Base-by-base conservation (phyloP, 2,888 invertebrate species). In the Seladonia tumulorum region DNA sequence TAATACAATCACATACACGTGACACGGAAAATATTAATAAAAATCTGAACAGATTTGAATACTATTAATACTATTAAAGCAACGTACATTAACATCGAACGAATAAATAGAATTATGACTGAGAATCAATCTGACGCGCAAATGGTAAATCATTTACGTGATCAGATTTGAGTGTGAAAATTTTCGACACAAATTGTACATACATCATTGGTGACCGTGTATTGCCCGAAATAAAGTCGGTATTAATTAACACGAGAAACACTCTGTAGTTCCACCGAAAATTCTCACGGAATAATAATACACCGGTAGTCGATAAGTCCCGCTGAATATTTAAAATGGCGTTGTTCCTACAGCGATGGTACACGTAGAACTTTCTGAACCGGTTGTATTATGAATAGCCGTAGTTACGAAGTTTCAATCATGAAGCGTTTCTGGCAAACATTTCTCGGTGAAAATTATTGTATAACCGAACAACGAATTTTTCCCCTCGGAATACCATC, bases 281-380 rank as follows among this genome's bases (percentile, higher is more conserved):
- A 29, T 22, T 60, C 8, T 14, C 7, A 16, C 5, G 29, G 25
- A 70, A 16, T 29, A 29, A 45, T 42, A 29, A 74, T 49, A 5
- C 14, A n/a, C 42, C 66, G 22, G 76, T 70, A 70, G 8, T 57
- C 25, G 35, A 66, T 66, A 71, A 49, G 16, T 47, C 0, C 12
- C 22, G 14, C 4, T 72, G 71, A 81, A 77, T 72, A 81, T 68
- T 72, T 63, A 5, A 60, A 1, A 49, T 22, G 10, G 0, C n/a
- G 29, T 25, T 42, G 22, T 42, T 22, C 39, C 10, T 70, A 42
- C 39, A n/a, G 35, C 42, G 0, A 42, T 8, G n/a, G 5, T 53
- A 68, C 45, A 74, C 47, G 14, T 39, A 39, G 35, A 68, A 68
- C 29, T 68, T 45, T 22, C 39, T 29, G 5, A 29, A 29, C 5